Evolutionary conservation across 2,888 invertebrate genomes (phyloP), one percentile per base, ranked within the genome.

Genomic region (Galerucella nymphaeae): DNA sequence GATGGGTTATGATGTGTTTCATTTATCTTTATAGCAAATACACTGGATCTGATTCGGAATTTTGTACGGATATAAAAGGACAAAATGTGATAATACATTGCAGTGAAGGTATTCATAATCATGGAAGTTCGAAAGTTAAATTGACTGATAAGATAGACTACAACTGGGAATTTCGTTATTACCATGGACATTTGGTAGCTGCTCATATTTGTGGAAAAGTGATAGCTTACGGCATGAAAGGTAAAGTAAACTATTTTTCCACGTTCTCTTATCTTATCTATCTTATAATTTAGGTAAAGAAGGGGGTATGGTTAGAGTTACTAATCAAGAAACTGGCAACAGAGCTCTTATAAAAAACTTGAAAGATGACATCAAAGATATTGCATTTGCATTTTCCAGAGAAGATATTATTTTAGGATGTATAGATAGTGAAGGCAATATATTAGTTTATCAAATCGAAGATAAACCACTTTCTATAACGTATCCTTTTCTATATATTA

Each of bases 221-320:
- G 85, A 88, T 97, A 78, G 98, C 98, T 0, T 98, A 97, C 87
- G 94, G 93, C 73, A 93, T 98, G 76, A 96, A 94, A 91, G 94
- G 96, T 96, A 70, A 64, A n/a, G 18, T 57, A 30, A 23, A 59
- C 16, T 45, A 58, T 45, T 55, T 70, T 41, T 65, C 23, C 23
- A 3, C 23, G 3, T 23, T 1, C 23, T 6, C 6, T 23, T 23
- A 23, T 23, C 23, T 23, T 23, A 23, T 23, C 23, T 23, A 38
- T 38, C 62, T 62, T 41, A 57, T 62, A 38, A 42, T 78, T 68
- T 50, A 84, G 86, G 84, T 38, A 87, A 86, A 78, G 83, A 82
- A 68, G 90, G 90, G 73, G 94, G 94, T 70, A 93, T 95, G 89
- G 94, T 98, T 9, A 90, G 97, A 57, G 93, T 98, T 13, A 92